Evolutionary conservation across 2,888 invertebrate species (phyloP).

Genomic region (Polylopha cassiicola): DNA sequence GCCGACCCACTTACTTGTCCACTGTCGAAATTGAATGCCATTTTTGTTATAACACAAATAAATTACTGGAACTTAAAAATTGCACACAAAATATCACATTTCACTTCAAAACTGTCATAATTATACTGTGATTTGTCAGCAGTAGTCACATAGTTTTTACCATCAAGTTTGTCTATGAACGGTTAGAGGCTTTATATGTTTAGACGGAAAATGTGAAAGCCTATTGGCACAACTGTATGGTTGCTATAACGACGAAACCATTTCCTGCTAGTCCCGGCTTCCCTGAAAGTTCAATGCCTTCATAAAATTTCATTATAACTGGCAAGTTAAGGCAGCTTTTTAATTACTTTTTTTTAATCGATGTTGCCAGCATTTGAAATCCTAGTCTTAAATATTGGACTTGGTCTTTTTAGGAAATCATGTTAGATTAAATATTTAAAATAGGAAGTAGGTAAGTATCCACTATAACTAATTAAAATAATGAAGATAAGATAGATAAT

Average conservation of each 20-base stretch:
- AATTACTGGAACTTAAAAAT: constrained; percentile 31
- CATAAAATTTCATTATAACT: too few relatives aligned
- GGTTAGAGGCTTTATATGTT: constrained; percentile 30
- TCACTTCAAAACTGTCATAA: constrained; percentile 33
- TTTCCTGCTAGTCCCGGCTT: constrained; percentile 26
- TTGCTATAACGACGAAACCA: constrained; percentile 45
- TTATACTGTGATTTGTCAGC: constrained; percentile 6
- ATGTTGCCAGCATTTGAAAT: too few relatives aligned
- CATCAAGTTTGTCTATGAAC: constrained; percentile 27
- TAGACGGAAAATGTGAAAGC: constrained; percentile 45
- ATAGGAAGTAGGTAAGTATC: too few relatives aligned
- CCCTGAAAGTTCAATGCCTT: constrained; percentile 20
- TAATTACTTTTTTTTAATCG: too few relatives aligned
- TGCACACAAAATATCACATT: constrained; percentile 43
- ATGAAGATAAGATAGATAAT: too few relatives aligned
- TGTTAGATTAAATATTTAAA: too few relatives aligned
- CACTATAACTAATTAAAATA: too few relatives aligned
- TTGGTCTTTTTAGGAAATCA: too few relatives aligned
- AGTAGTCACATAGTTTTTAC: constrained; percentile 1
- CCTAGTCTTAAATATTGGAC: too few relatives aligned
- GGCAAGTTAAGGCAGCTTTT: too few relatives aligned
- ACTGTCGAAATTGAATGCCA: constrained; percentile 69
- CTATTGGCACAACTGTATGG: constrained; percentile 66
- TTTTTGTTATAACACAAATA: constrained; percentile 31
- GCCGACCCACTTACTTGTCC: constrained; percentile 69